phyloP scores from a whole-genome alignment of 2,888 invertebrate genomes.

The Nymphalis urticae region DNA sequence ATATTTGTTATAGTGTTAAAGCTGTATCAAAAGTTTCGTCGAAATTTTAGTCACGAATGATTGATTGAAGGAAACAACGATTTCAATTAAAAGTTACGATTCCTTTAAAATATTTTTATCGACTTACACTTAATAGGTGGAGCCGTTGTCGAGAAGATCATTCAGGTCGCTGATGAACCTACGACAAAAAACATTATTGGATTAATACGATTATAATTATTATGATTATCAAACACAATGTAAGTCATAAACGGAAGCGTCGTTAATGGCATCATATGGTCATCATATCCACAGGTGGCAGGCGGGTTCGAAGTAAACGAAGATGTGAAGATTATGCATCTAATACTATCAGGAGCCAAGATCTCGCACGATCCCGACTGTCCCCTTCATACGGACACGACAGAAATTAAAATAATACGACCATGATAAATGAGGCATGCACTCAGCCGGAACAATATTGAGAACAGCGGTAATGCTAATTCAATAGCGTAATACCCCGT shows the following conservation, averaged over 20 bases:
- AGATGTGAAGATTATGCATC: conserved; percentile 66
- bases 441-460: conserved; percentile 59
- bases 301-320: conserved; percentile 44
- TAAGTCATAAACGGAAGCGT: conserved; percentile 40
- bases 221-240: background rate
- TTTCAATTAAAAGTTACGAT: conserved; percentile 3
- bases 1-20: conserved; percentile 20
- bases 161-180: conserved; percentile 73
- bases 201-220: conserved; percentile 40
- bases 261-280: conserved; percentile 51
- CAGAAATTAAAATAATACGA: conserved; percentile 68
- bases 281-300: conserved; percentile 44
- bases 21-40: conserved; percentile 13
- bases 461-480: conserved; percentile 78
- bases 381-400: conserved; percentile 53
- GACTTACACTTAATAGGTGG: conserved; percentile 74
- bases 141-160: conserved; percentile 66
- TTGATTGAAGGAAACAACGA: background rate
- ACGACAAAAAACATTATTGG: conserved; percentile 53
- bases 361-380: conserved; percentile 68
- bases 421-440: conserved; percentile 64
- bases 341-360: conserved; percentile 57
- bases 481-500: conserved; percentile 77
- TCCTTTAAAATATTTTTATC: conserved; percentile 21
- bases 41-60: conserved; percentile 13